Percentiles rank a stretch among this genome's conserved stretches.
Evolutionary conservation across 2,888 invertebrate genomes (phyloP).

Genomic region (Apomyelois bistriatella): DNA sequence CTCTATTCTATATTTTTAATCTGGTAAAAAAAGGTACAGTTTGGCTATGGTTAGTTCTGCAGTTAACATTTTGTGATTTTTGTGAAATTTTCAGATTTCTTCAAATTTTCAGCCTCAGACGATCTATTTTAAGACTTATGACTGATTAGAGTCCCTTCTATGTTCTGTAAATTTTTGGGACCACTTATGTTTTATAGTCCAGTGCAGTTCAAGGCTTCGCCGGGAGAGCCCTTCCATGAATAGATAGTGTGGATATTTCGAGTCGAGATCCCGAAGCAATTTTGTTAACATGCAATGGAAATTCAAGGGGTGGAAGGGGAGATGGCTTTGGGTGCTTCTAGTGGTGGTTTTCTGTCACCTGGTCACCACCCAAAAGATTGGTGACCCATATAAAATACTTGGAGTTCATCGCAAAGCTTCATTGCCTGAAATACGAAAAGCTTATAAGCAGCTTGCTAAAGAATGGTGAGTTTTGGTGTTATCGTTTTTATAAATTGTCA

Average conservation of each 20-base stretch:
- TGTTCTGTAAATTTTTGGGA: constrained; percentile 39
- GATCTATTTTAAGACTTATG: constrained; percentile 75
- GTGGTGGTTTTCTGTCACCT: constrained; percentile 42
- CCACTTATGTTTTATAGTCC: constrained; percentile 43
- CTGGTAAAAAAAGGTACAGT: background rate
- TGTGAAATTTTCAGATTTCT: constrained; percentile 57
- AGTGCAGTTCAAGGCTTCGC: constrained; percentile 31
- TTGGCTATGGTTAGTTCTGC: constrained; percentile 31
- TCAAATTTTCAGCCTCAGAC: constrained; percentile 47
- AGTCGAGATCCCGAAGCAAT: constrained; percentile 30
- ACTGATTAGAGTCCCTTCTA: constrained; percentile 61
- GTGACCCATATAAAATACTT: constrained; percentile 92
- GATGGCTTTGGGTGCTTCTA: constrained; percentile 54
- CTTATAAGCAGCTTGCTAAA: constrained; percentile 93
- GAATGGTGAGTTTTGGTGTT: constrained; percentile 84
- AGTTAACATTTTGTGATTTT: constrained; percentile 56
- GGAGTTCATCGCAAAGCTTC: constrained; percentile 87
- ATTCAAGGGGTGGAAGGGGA: constrained; percentile 56
- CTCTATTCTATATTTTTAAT: no score
- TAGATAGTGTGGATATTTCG: constrained; percentile 39
- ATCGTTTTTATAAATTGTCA: background rate
- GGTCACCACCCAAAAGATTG: constrained; percentile 69
- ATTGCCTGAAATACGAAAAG: constrained; percentile 91
- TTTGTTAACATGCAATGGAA: constrained; percentile 72
- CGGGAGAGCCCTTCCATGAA: constrained; percentile 47